A percentile compares a stretch with the other conserved stretches of the same genome.
phyloP scores from a whole-genome alignment of 2,888 invertebrate genomes.

The Pristionchus exspectatus region DNA sequence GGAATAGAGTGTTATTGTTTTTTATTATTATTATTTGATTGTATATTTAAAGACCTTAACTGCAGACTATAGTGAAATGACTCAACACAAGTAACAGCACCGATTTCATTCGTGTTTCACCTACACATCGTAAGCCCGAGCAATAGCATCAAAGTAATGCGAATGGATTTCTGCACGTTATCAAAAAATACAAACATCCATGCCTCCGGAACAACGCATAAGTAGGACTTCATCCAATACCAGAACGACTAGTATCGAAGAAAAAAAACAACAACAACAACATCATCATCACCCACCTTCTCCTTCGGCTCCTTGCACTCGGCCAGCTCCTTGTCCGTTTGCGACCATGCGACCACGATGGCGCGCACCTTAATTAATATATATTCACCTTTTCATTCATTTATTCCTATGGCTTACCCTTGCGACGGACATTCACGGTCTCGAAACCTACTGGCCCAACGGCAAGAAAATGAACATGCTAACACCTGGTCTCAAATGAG shows the following conservation, averaged over 20 bases:
- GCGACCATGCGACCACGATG: slow-evolving; percentile 67
- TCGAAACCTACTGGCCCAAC: too few species aligned
- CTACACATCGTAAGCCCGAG: not conserved
- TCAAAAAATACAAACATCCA: not conserved
- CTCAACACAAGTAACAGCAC: not conserved
- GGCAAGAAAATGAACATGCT: too few species aligned
- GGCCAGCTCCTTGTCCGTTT: slow-evolving; percentile 64
- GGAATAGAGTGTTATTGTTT: too few species aligned
- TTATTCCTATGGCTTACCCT: too few species aligned
- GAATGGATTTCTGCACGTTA: not conserved
- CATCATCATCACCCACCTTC: slow-evolving; percentile 57
- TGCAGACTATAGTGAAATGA: too few species aligned
- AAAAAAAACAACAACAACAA: too few species aligned
- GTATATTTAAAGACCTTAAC: not conserved
- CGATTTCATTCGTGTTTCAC: not conserved
- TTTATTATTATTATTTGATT: not conserved
- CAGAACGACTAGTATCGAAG: too few species aligned
- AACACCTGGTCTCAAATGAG: too few species aligned
- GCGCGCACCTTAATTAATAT: slow-evolving; percentile 59
- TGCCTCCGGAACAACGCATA: too few species aligned
- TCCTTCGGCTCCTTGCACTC: slow-evolving; percentile 66
- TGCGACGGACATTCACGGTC: too few species aligned
- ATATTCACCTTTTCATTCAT: too few species aligned
- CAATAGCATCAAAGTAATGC: not conserved
- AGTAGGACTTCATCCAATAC: too few species aligned